Evolutionary conservation across 2,797 vertebrate species (phyloP), one percentile per base, ranked within the genome.

Genomic region (Molossus alvarezi): DNA sequence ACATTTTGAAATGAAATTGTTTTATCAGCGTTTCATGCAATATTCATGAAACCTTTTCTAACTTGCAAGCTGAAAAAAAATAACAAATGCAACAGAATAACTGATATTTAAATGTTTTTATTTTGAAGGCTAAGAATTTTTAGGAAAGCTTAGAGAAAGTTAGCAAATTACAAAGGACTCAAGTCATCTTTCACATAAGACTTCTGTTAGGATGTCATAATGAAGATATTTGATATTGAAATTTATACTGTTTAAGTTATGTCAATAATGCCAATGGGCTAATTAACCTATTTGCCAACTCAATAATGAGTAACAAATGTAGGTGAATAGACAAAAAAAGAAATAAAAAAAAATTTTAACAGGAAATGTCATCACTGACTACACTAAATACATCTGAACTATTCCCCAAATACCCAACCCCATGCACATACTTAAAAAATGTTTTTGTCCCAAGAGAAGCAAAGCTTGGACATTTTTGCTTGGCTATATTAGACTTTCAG

Each of bases 101-200:
- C 41, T 87, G 64, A 88, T 82, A 15, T 88, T 83, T 62, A 83
- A 88, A 84, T 41, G 37, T 33, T 95, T 96, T 97, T 85, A 95
- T 94, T 96, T 80, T 77, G 71, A 91, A 94, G 60, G 94, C 88
- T 76, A 77, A 69, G 62, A 90, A 92, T 85, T 51, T 71, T 67
- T 21, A 95, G 69, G 86, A 90, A 95, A 83, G 41, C 87, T 80
- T 25, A 91, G 45, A 60, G 64, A 93, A 95, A 72, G 33, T 72
- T 29, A 41, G 51, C 45, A 62, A 81, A 84, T 84, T 57, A 95
- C 72, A 60, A 85, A 82, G 60, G 48, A 83, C 41, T 88, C 23
- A 11, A 51, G 23, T 7, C n/a, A 9, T 65, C 60, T 89, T 48
- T 80, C 73, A 88, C 20, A 0, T 45, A 67, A 62, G 48, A 91